Conservation (phyloP, 2,113 vertebrate genomes). For the Apodemus speciosus region DNA sequence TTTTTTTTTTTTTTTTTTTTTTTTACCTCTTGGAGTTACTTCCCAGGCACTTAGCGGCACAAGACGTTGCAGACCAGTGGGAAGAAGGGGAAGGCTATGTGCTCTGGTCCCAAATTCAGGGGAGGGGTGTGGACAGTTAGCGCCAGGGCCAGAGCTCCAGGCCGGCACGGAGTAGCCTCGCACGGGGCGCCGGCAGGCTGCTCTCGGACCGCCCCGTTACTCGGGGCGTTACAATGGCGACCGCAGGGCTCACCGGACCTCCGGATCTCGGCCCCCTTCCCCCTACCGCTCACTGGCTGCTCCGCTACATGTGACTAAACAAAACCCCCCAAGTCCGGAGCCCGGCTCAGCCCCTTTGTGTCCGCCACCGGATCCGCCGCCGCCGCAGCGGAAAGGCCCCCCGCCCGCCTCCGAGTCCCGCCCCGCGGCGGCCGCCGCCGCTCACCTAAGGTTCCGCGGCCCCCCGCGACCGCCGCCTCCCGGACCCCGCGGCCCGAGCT, state of each 20-base stretch:
- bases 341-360: constrained; percentile 76
- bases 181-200: not conserved
- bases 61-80: constrained; percentile 28
- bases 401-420: constrained; percentile 68
- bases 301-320: constrained; percentile 84
- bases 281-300: constrained; percentile 84
- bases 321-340: constrained; percentile 79
- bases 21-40: constrained; percentile 75
- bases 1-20: not conserved
- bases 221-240: constrained; percentile 83
- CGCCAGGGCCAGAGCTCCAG: constrained; percentile 7
- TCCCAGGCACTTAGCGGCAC: constrained; percentile 68
- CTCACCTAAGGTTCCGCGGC: constrained; percentile 78
- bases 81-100: not conserved
- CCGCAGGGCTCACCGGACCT: constrained; percentile 75
- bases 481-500: constrained; percentile 76
- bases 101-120: constrained; percentile 33
- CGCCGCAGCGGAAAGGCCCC: not conserved
- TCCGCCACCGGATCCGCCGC: constrained; percentile 53
- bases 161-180: not conserved
- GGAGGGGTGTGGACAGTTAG: constrained; percentile 43
- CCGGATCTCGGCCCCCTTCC: constrained; percentile 76
- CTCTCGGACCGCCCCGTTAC: constrained; percentile 76
- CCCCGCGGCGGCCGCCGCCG: constrained; percentile 73
- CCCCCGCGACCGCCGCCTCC: constrained; percentile 77